Evolutionary conservation across 2,888 invertebrate species (phyloP), one percentile per base, ranked within the genome.

Genomic region (Altica lythri): DNA sequence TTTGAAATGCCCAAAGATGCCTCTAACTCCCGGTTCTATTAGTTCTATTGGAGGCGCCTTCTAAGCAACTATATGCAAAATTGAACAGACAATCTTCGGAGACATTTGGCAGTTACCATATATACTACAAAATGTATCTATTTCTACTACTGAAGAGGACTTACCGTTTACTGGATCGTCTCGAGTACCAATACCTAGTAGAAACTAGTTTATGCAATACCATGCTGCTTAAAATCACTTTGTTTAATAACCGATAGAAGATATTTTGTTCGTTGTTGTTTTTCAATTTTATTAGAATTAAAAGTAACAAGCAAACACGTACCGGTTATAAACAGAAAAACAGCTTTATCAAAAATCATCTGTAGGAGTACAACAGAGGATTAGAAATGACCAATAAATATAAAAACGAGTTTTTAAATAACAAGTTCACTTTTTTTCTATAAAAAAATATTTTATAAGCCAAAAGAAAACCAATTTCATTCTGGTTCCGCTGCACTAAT

Each of bases 191-290:
- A 63, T 74, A 73, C 52, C 73, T 70, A 13, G 73, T 71, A 25
- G 75, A 68, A 18, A 74, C 74, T 60, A 75, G 68, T 65, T 75
- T 75, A 59, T 75, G 75, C 50, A 76, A 69, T 46, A 76, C 76
- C 76, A 76, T 76, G 54, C 62, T 67, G 66, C 60, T 53, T 63
- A 55, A 22, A 51, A 43, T 52, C 35, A 40, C 48, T 40, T 16
- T 22, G 22, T 32, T 38, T 54, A 32, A 49, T 10, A 16, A 4
- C 12, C 12, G 30, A 40, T 49, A 37, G 5, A 29, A 17, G 9
- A 12, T 38, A 38, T 47, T 38, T 47, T 35, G 4, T 22, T 37
- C 37, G 22, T 35, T 37, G 35, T 14, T 3, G 18, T 19, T 14
- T 34, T 34, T 34, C 34, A 8, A 34, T 34, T 34, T 9, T 4